Conservation (phyloP, 2,113 vertebrate genomes). For the Melierax canorus region DNA sequence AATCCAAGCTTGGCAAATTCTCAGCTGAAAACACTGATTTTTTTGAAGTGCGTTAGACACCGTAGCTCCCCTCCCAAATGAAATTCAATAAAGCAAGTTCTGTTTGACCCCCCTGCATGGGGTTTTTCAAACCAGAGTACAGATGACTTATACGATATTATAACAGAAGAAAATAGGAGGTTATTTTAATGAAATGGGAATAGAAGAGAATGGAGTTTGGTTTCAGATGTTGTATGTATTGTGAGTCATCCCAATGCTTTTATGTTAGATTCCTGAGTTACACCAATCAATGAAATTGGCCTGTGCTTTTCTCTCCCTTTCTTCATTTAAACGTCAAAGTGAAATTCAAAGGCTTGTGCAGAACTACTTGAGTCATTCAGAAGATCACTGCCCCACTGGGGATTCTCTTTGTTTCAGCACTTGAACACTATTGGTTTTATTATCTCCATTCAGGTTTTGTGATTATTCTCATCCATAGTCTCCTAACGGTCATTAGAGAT, state of each 20-base stretch:
- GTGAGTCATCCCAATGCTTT: slow-evolving; percentile 55
- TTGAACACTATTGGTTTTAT: slow-evolving; percentile 63
- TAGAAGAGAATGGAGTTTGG: slow-evolving; percentile 23
- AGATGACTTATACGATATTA: background rate
- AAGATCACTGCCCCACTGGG: slow-evolving; percentile 59
- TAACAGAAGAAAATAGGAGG: slow-evolving; percentile 25
- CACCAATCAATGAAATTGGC: slow-evolving; percentile 66
- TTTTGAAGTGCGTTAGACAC: background rate
- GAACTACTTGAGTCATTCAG: slow-evolving; percentile 62
- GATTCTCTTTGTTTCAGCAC: slow-evolving; percentile 64
- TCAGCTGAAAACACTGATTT: background rate
- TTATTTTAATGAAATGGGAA: slow-evolving; percentile 42
- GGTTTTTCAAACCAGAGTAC: background rate
- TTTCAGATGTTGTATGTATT: slow-evolving; percentile 48
- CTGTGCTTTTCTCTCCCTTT: slow-evolving; percentile 50
- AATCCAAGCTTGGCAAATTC: background rate
- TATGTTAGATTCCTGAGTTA: slow-evolving; percentile 61
- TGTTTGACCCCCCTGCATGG: background rate
- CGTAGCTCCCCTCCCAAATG: background rate
- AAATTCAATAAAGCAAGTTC: background rate
- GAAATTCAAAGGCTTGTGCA: slow-evolving; percentile 71
- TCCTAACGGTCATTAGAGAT: slow-evolving; percentile 47
- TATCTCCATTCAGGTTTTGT: slow-evolving; percentile 49
- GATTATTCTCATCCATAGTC: slow-evolving; percentile 22
- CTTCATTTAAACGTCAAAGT: slow-evolving; percentile 71